Conservation (phyloP, 2,888 invertebrate genomes). For the Podabrus alpinus region DNA sequence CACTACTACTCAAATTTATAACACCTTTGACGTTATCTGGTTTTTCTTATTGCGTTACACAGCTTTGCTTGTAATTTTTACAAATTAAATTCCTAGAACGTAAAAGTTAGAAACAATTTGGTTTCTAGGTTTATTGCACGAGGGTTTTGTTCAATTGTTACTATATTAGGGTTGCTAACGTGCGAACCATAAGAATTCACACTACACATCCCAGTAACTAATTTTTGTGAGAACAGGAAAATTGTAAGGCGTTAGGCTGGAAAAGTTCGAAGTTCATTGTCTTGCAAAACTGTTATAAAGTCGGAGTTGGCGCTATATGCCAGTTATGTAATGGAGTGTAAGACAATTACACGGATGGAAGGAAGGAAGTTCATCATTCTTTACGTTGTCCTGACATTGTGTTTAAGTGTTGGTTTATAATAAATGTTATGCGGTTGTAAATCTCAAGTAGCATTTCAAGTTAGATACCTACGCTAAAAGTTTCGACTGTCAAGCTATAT, state of each 20-base stretch:
- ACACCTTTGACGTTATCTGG: background rate
- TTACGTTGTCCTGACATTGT: conserved; percentile 19
- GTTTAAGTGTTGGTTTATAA: conserved; percentile 18
- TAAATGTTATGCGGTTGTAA: conserved; percentile 10
- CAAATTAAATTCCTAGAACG: background rate
- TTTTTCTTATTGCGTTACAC: background rate
- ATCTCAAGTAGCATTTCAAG: conserved; percentile 6
- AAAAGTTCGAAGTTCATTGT: conserved; percentile 15
- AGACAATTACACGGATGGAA: conserved; percentile 28
- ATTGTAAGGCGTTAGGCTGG: conserved; percentile 12
- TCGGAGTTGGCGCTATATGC: conserved; percentile 13
- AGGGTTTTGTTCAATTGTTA: conserved; percentile 2
- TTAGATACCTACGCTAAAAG: background rate
- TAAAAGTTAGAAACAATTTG: background rate
- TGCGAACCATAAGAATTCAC: background rate
- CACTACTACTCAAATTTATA: background rate
- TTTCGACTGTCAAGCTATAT: background rate
- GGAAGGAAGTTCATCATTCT: conserved; percentile 30
- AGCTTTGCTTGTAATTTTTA: background rate
- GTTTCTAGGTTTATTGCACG: background rate
- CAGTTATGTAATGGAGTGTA: conserved; percentile 26
- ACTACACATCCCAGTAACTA: conserved; percentile 7
- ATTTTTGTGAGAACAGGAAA: conserved; percentile 13
- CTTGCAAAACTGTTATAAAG: conserved; percentile 15
- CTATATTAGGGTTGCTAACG: background rate